phyloP scores from a whole-genome alignment of 2,113 vertebrate genomes.

The Copsychus sechellarum region DNA sequence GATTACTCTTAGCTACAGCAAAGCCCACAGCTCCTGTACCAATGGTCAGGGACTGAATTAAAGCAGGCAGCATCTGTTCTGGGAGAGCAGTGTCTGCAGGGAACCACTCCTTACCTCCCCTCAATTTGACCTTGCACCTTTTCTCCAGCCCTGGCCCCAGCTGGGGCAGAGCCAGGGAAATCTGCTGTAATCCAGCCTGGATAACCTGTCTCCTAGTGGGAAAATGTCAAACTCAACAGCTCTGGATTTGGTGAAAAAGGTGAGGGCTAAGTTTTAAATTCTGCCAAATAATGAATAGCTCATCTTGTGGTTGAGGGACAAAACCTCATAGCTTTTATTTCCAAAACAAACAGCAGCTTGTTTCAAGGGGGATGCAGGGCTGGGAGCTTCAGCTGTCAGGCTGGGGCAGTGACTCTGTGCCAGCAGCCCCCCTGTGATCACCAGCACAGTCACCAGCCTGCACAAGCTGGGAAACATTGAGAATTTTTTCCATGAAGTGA shows the following conservation, averaged over 20 bases:
- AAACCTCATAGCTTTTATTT: neutral
- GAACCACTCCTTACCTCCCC: neutral
- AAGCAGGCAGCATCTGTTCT: neutral
- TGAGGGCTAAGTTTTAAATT: neutral
- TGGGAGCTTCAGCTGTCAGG: neutral
- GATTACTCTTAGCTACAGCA: neutral
- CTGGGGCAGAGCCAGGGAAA: neutral
- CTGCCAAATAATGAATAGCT: neutral
- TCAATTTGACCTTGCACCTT: neutral
- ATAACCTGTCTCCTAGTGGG: rapidly evolving
- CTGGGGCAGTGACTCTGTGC: neutral
- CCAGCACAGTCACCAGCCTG: neutral
- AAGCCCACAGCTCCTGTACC: neutral
- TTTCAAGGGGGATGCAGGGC: neutral
- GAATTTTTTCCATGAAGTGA: neutral
- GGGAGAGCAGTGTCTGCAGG: neutral
- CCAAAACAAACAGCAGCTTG: neutral
- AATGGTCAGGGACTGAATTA: neutral
- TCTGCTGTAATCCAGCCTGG: neutral
- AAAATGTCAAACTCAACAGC: neutral
- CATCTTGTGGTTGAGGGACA: neutral
- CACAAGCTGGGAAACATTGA: rapidly evolving
- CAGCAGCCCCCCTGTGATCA: neutral
- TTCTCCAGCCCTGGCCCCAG: neutral
- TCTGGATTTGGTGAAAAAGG: neutral